A percentile compares a stretch with the other conserved stretches of the same genome.
These are phyloP conservation scores for Drosophila anomalata DNA, from an alignment of 2,888 invertebrate species.

Conservation along the genomic window DNA sequence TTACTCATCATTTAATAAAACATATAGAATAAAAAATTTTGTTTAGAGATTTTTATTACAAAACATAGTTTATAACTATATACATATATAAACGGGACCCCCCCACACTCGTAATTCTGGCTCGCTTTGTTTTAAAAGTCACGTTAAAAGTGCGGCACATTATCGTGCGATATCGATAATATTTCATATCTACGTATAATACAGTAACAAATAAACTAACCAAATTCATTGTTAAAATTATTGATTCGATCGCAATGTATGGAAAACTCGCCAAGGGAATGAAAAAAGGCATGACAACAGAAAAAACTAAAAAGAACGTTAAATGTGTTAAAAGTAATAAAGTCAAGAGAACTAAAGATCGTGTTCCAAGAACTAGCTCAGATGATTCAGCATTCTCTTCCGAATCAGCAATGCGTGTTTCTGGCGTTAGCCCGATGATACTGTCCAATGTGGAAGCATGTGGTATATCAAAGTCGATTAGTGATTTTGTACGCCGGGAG, in stretches of 20 bases:
- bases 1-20: no score
- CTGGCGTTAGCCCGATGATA: background rate
- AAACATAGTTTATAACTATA: no score
- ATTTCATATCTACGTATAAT: background rate
- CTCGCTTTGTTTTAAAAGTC: background rate
- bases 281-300: background rate
- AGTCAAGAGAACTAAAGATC: background rate
- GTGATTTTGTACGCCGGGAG: conserved; percentile 10
- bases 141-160: no score
- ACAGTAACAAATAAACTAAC: background rate
- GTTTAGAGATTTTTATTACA: no score
- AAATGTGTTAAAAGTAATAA: background rate
- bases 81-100: no score
- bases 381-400: background rate
- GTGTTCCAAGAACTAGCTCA: background rate
- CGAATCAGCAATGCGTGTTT: background rate
- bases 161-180: background rate
- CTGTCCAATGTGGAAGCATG: background rate
- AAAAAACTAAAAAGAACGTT: background rate
- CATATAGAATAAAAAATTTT: no score
- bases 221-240: conserved; percentile 1
- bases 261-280: background rate
- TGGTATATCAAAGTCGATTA: conserved; percentile 11
- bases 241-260: background rate
- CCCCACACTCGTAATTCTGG: no score